Conservation (phyloP, 2,113 vertebrate species). For the Sciurus niger region DNA sequence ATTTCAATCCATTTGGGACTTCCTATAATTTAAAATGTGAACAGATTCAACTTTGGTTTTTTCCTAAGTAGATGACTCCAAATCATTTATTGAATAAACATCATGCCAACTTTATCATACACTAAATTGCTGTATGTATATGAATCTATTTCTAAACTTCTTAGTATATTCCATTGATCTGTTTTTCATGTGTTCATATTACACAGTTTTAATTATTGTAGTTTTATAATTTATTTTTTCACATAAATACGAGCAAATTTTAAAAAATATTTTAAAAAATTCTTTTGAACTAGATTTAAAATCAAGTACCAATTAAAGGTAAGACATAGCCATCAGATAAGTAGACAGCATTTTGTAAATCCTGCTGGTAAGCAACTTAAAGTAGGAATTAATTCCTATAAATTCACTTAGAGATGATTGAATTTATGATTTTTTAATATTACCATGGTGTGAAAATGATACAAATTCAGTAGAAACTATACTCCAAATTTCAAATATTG, state of each 20-base stretch:
- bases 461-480: background rate
- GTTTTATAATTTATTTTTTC: background rate
- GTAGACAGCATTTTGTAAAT: no score
- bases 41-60: background rate
- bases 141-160: background rate
- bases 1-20: background rate
- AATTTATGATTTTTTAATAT: background rate
- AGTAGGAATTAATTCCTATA: background rate
- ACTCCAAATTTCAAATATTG: background rate
- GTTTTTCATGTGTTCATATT: background rate
- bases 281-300: background rate
- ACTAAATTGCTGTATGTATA: background rate
- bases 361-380: background rate
- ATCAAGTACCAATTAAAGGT: background rate
- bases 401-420: background rate
- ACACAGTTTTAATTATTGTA: background rate
- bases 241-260: background rate
- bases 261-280: background rate
- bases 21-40: background rate
- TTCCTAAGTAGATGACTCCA: background rate
- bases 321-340: background rate
- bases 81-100: background rate
- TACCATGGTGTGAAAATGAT: background rate
- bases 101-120: background rate
- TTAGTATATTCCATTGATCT: background rate